Evolutionary conservation across 2,113 vertebrate genomes (phyloP).

Genomic region (Albula goreensis): DNA sequence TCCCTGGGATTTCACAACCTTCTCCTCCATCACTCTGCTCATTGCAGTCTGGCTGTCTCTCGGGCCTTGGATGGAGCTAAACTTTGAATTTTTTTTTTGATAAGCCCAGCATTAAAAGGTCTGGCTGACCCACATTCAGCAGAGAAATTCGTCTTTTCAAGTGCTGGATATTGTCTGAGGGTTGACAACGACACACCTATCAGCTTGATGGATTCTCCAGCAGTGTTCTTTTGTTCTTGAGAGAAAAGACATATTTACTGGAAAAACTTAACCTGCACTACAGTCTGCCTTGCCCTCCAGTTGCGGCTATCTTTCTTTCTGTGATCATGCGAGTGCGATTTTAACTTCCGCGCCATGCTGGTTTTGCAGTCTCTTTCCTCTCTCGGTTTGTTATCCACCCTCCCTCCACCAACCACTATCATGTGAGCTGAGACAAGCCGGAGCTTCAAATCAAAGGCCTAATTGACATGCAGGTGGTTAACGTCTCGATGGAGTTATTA

Average conservation of each 20-base stretch:
- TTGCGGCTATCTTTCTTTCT: neutral
- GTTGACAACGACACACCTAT: neutral
- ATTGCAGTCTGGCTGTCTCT: neutral
- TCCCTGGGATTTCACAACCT: neutral
- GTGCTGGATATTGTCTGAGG: neutral
- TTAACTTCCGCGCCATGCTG: neutral
- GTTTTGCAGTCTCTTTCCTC: constrained; percentile 38
- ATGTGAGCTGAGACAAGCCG: constrained; percentile 41
- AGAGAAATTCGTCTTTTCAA: neutral
- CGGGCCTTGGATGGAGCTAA: neutral
- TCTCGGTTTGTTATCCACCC: constrained; percentile 17
- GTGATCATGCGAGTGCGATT: neutral
- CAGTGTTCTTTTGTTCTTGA: neutral
- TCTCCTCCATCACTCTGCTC: neutral
- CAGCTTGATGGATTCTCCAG: neutral
- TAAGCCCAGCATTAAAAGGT: neutral
- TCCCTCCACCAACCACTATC: constrained; percentile 11
- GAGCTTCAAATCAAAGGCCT: constrained; percentile 26
- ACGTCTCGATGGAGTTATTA: constrained; percentile 57
- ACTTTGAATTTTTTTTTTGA: neutral
- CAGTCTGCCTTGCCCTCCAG: neutral
- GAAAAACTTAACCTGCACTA: neutral
- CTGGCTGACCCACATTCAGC: neutral
- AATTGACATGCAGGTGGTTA: constrained; percentile 57
- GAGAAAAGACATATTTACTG: neutral